phyloP scores from a whole-genome alignment of 2,113 vertebrate species.

The Lampris megalopsis region DNA sequence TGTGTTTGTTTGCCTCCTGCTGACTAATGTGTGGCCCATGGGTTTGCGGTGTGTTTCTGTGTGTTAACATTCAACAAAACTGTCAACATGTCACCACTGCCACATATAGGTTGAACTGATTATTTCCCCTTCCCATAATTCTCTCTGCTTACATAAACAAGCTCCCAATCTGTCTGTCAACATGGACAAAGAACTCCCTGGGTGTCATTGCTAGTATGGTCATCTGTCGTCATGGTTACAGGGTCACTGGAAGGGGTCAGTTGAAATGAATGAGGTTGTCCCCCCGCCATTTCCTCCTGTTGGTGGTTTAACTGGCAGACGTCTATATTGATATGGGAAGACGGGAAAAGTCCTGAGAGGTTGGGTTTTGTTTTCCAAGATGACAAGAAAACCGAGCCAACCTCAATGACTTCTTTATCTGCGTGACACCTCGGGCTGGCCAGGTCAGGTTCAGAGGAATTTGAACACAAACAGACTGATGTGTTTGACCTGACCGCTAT shows the following conservation, averaged over 20 bases:
- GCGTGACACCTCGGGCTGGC: too few relatives aligned
- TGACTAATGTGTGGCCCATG: conserved; percentile 68
- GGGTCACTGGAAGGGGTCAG: conserved; percentile 51
- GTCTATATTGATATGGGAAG: conserved; percentile 11
- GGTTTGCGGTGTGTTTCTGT: conserved; percentile 52
- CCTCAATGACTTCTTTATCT: too few relatives aligned
- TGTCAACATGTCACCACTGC: conserved; percentile 35
- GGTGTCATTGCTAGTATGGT: not conserved
- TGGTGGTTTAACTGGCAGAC: conserved; percentile 17
- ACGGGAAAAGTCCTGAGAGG: not conserved
- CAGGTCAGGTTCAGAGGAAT: too few relatives aligned
- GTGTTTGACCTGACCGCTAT: too few relatives aligned
- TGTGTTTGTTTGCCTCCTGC: conserved; percentile 54
- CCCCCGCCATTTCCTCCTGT: conserved; percentile 44
- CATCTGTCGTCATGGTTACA: conserved; percentile 49
- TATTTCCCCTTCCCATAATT: conserved; percentile 24
- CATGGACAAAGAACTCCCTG: not conserved
- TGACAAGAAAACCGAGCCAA: not conserved
- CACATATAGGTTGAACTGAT: conserved; percentile 22
- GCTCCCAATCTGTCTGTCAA: not conserved
- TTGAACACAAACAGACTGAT: too few relatives aligned
- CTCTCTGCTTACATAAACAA: conserved; percentile 19
- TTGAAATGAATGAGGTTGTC: conserved; percentile 43
- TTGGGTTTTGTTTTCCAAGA: not conserved
- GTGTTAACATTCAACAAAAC: conserved; percentile 56